Base-by-base conservation (phyloP, 2,797 vertebrate genomes). In the Oreonectes daqikongensis region DNA sequence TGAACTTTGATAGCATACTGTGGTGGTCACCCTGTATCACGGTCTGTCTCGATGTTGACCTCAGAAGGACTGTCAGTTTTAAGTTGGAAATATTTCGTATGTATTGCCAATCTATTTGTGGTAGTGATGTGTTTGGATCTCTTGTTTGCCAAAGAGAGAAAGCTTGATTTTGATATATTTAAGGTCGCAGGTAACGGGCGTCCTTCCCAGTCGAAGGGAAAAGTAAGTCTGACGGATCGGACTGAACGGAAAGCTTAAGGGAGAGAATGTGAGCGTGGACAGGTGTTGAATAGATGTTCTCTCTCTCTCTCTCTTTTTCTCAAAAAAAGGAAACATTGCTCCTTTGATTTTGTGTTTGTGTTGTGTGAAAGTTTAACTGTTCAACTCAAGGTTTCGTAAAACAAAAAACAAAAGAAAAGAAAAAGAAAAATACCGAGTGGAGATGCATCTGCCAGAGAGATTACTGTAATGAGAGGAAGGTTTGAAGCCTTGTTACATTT, bases 381-480 rank as follows among this genome's bases (percentile, higher is more conserved):
- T 82, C 59, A 15, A 77, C 85, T 84, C 82, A 64, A n/a, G 66
- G 88, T 91, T 89, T 89, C 80, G 81, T 87, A 85, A 69, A 52
- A 61, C 53, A 70, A 63, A 77, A 64, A 11, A 73, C 30, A 22
- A 66, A 77, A 61, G 26, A 63, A 32, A 28, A 28, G 14, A 32
- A 55, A 67, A 72, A 66, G 38, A 15, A 35, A 64, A 57, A 68
- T 88, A 84, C 83, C 3, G 79, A 86, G 85, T 91, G 88, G 86
- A 92, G 86, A 89, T 89, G 88, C 85, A 91, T 88, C 87, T 93
- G 92, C 92, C 91, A 89, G 90, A 93, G 92, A 93, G 92, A 93
- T 93, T 93, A 92, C 84, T 80, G 86, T 85, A 77, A 75, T 73
- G 55, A 61, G 61, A 74, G 50, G 77, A 77, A 76, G 82, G 75